Base-by-base conservation (phyloP, 2,113 vertebrate genomes). In the Porphyrio hochstetteri region DNA sequence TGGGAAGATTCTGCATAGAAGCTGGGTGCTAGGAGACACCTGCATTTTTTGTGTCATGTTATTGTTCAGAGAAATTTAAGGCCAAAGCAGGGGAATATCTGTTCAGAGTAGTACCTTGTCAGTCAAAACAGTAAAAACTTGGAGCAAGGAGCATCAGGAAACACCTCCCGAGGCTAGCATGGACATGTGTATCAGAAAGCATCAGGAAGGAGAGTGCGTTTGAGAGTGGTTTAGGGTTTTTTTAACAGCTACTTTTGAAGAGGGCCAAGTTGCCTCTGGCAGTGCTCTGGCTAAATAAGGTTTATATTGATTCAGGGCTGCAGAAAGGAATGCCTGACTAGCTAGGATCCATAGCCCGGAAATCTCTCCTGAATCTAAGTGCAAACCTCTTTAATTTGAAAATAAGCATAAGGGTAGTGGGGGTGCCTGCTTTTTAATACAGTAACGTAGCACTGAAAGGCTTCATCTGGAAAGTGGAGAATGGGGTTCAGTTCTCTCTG, bases 401-500 rank as follows among this genome's bases (percentile, higher is more conserved):
- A 77, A 17, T 67, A 52, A n/a, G 31, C 31, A 7, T 63, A 64
- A 86, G 42, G 5, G 9, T 48, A 18, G 31, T 29, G 28, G 25
- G 6, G 21, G 17, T 84, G 11, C 11, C 33, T 76, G 17, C 15
- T 67, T 86, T 82, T 36, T 56, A 70, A 52, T 65, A 8, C 8
- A n/a, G 4, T 44, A 75, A 71, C n/a, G 59, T 63, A 20, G 42
- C 8, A 63, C 5, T 57, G 36, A 63, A 60, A 70, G 9, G 5
- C 27, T 91, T 84, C 11, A 11, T 68, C 33, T 80, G 40, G 44
- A 28, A 80, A 78, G 46, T 40, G 40, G 40, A 82, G 69, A 65
- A 10, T 40, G 25, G 2, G 1, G 1, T 79, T 72, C 3, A 7
- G 1, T 36, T 85, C 40, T 78, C 9, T 65, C 33, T 16, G 2